These are phyloP conservation scores for Lipotes vexillifer DNA, from an alignment of 2,113 vertebrate genomes.

Conservation along the genomic window DNA sequence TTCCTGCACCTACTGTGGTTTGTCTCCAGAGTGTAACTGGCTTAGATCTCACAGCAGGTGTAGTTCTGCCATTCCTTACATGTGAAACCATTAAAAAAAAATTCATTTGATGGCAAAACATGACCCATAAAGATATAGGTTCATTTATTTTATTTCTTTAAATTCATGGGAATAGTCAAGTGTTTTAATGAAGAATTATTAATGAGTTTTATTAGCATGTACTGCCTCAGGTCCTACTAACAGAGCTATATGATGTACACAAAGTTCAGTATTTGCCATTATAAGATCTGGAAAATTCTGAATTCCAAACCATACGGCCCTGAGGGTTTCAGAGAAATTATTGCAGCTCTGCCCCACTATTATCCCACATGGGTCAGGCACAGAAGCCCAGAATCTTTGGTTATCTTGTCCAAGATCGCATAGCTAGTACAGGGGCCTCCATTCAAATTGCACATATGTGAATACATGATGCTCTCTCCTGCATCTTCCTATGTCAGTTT, in stretches of 20 bases:
- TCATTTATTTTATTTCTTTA: background rate
- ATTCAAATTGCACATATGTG: background rate
- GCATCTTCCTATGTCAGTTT: background rate
- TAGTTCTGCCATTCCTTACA: background rate
- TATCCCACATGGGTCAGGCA: background rate
- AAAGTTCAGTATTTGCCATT: background rate
- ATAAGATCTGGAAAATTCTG: background rate
- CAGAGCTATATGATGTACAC: background rate
- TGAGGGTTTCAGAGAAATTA: background rate
- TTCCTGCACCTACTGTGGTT: background rate
- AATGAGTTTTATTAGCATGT: background rate
- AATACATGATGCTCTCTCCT: fast-evolving
- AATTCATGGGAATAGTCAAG: background rate
- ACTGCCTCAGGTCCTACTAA: background rate
- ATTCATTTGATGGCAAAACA: background rate
- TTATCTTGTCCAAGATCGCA: background rate
- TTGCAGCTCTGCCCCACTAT: fast-evolving
- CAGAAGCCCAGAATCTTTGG: background rate
- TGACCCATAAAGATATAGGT: background rate
- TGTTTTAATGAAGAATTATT: background rate
- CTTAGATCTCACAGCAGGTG: background rate
- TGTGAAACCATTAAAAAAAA: background rate
- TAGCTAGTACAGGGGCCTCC: background rate
- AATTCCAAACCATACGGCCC: background rate
- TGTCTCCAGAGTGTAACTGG: background rate